These are phyloP conservation scores for Ectropis crepuscularia DNA, from an alignment of 2,888 invertebrate species.

Conservation along the genomic window DNA sequence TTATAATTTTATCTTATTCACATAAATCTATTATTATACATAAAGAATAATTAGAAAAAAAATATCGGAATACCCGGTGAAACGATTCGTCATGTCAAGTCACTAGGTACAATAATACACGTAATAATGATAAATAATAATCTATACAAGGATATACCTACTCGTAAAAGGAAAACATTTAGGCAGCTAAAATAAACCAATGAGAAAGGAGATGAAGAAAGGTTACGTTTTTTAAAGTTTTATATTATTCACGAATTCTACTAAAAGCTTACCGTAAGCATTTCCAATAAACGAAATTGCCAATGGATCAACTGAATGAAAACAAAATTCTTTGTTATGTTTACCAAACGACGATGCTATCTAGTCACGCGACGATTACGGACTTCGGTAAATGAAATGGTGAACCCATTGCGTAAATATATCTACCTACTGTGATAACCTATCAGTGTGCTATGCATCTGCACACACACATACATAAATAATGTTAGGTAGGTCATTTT, in stretches of 20 bases:
- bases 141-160: too few species aligned
- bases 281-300: conserved; percentile 13
- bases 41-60: too few species aligned
- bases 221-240: too few species aligned
- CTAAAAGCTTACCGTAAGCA: not conserved
- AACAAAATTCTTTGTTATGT: conserved; percentile 26
- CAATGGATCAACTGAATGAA: conserved; percentile 19
- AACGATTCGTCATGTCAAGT: too few species aligned
- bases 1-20: too few species aligned
- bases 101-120: too few species aligned
- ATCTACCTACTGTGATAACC: conserved; percentile 23
- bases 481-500: not conserved
- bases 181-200: too few species aligned
- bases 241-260: not conserved
- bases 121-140: too few species aligned
- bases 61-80: too few species aligned
- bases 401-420: conserved; percentile 22
- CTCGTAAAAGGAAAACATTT: too few species aligned
- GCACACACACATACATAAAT: not conserved
- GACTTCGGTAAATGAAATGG: conserved; percentile 28
- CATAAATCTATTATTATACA: too few species aligned
- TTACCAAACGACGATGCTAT: conserved; percentile 44
- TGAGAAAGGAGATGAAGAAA: too few species aligned
- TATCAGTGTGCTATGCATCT: conserved; percentile 22
- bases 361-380: conserved; percentile 50